Conservation (phyloP, 2,888 invertebrate species). For the Rhingia campestris region DNA sequence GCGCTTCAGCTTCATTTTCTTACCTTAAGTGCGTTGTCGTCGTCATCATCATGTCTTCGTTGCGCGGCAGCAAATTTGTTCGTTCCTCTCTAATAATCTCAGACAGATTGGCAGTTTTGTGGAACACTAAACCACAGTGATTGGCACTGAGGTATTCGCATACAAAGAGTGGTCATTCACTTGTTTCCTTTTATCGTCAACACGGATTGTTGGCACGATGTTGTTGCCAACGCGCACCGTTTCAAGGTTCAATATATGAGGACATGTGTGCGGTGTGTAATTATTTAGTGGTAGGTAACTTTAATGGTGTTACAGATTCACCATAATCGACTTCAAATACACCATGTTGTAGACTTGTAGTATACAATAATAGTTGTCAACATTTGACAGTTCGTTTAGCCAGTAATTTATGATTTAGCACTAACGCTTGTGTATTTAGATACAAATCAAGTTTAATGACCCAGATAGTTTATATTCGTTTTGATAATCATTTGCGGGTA, state of each 20-base stretch:
- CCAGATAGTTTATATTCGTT: no score
- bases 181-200: constrained; percentile 20
- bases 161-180: constrained; percentile 53
- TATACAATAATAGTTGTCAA: neutral
- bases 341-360: constrained; percentile 25
- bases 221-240: constrained; percentile 4
- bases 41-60: constrained; percentile 6
- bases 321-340: constrained; percentile 13
- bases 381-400: no score
- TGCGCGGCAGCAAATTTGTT: constrained; percentile 8
- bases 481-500: no score
- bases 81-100: constrained; percentile 61
- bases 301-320: constrained; percentile 35
- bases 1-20: neutral
- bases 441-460: no score
- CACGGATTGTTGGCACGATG: constrained; percentile 13
- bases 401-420: no score
- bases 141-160: constrained; percentile 44
- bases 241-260: constrained; percentile 49
- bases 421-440: no score
- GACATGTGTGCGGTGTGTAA: constrained; percentile 15
- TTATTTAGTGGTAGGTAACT: constrained; percentile 50
- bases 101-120: constrained; percentile 57
- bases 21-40: constrained; percentile 59
- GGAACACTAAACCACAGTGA: constrained; percentile 65